Conservation (phyloP, 1,140 invertebrate species). For the Limonius californicus region DNA sequence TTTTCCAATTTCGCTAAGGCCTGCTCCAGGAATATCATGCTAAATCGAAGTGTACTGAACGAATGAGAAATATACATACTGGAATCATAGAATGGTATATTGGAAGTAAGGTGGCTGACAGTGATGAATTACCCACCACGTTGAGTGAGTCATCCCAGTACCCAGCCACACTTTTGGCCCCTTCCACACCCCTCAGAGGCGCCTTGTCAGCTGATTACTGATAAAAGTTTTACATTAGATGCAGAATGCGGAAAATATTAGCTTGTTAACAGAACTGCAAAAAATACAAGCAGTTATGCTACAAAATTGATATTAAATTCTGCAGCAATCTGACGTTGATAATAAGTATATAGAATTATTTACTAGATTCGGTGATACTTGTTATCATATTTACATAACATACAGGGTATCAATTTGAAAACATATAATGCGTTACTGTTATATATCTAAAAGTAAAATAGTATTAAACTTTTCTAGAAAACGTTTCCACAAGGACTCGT, state of each 20-base stretch:
- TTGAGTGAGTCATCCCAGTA: slow-evolving; percentile 41
- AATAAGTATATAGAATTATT: no score
- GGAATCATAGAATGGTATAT: slow-evolving; percentile 43
- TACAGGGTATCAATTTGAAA: no score
- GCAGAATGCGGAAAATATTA: background rate
- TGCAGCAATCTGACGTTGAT: no score
- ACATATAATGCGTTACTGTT: no score
- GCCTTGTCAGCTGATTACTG: slow-evolving; percentile 30
- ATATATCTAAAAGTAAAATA: no score
- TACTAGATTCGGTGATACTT: no score
- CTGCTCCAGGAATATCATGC: background rate
- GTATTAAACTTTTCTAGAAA: no score
- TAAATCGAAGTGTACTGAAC: slow-evolving; percentile 6
- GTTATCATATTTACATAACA: no score
- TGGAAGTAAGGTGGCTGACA: slow-evolving; percentile 43
- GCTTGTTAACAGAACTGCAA: background rate
- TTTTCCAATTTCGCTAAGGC: slow-evolving; percentile 1
- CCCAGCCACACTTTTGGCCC: slow-evolving; percentile 23
- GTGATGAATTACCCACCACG: slow-evolving; percentile 38
- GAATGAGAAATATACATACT: slow-evolving; percentile 41
- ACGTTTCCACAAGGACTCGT: no score
- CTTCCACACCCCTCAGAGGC: slow-evolving; percentile 15
- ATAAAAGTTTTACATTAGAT: slow-evolving; percentile 20
- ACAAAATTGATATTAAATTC: no score
- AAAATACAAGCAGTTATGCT: no score